These are phyloP conservation scores for Perca flavescens DNA, from an alignment of 2,113 vertebrate species.

Conservation along the genomic window DNA sequence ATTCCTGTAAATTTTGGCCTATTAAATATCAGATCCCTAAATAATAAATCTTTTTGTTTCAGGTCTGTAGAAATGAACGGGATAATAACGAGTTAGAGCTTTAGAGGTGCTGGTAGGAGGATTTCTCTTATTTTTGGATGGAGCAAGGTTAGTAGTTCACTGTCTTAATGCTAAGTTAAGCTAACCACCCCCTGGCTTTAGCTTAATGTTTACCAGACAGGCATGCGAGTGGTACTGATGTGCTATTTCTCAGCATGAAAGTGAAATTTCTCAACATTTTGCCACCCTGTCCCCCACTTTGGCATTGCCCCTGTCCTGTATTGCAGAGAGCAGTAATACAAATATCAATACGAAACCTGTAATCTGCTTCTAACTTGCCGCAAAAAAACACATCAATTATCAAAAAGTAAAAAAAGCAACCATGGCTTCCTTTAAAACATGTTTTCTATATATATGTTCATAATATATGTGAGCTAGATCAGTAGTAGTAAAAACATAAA, in stretches of 20 bases:
- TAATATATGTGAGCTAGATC: constrained; percentile 39
- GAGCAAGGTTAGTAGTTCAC: neutral
- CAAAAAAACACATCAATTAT: constrained; percentile 26
- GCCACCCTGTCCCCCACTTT: no score
- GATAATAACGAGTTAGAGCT: no score
- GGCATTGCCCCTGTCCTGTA: constrained; percentile 1
- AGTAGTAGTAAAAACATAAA: constrained; percentile 44
- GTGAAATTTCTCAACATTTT: neutral
- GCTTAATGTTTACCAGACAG: neutral
- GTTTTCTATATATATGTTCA: constrained; percentile 33
- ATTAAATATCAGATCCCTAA: no score
- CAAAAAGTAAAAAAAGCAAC: neutral
- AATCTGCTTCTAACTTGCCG: constrained; percentile 1
- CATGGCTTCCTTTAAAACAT: constrained; percentile 16
- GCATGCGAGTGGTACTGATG: neutral
- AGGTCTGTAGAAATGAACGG: no score
- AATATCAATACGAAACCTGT: constrained; percentile 18
- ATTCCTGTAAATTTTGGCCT: no score
- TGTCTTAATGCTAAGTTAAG: neutral
- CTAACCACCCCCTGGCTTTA: neutral
- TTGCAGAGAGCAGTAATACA: constrained; percentile 12
- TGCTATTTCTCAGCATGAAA: neutral
- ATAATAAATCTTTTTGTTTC: no score
- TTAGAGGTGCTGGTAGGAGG: no score
- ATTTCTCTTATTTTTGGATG: neutral